Percentiles rank a stretch among this genome's conserved stretches.
These are phyloP conservation scores for Brienomyrus brachyistius DNA, from an alignment of 2,113 vertebrate species.

Conservation along the genomic window DNA sequence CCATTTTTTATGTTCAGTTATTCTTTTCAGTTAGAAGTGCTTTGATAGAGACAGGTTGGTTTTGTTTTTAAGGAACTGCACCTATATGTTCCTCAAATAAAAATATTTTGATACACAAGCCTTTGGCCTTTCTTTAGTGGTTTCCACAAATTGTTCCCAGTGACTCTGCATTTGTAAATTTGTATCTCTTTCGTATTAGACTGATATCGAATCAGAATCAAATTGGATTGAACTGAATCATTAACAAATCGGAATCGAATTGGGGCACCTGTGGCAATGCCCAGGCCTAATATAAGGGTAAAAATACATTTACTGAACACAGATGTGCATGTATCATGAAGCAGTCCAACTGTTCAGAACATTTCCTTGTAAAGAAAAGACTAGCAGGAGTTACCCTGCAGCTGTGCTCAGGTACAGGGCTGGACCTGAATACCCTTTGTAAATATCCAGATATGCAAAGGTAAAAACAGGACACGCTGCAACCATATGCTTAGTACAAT, in stretches of 20 bases:
- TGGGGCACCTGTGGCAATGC: neutral
- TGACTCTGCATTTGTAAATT: neutral
- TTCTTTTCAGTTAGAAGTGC: neutral
- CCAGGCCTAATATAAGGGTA: neutral
- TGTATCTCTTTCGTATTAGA: neutral
- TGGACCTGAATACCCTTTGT: neutral
- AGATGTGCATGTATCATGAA: neutral
- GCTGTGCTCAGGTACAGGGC: neutral
- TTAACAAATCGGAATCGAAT: neutral
- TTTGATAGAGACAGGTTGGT: neutral
- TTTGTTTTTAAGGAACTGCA: neutral
- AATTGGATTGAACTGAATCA: neutral
- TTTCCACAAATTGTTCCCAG: neutral
- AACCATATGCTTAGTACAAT: neutral
- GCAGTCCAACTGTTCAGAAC: neutral
- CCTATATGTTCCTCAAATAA: neutral
- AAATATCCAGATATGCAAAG: neutral
- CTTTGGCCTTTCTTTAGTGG: neutral
- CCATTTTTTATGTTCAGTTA: neutral
- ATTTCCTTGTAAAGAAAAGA: neutral
- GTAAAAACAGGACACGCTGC: neutral
- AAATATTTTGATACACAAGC: neutral
- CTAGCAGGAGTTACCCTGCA: neutral
- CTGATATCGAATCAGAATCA: neutral
- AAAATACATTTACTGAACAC: neutral